Evolutionary conservation across 2,797 vertebrate genomes (phyloP).

Genomic region (Lophius americanus): DNA sequence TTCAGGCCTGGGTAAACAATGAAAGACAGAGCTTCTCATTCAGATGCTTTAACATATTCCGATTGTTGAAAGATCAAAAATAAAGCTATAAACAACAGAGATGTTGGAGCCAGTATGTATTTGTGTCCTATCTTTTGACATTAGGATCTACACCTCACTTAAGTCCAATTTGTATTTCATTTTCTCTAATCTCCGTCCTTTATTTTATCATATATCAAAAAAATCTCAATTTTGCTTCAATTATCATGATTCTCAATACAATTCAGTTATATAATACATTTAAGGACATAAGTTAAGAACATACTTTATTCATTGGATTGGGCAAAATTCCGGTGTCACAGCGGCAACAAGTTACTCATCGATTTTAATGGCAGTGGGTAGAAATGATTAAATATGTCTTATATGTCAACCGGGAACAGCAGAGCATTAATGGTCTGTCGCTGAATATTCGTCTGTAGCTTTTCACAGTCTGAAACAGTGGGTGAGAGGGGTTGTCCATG

Average conservation of each 20-base stretch:
- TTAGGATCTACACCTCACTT: background rate
- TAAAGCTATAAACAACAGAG: conserved; percentile 17
- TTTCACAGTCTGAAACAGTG: no score
- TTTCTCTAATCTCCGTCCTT: background rate
- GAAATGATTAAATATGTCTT: no score
- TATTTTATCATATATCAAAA: background rate
- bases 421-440: no score
- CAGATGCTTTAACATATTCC: conserved; percentile 34
- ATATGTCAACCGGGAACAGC: no score
- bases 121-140: background rate
- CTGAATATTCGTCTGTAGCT: no score
- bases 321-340: no score
- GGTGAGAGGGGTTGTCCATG: no score
- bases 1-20: conserved; percentile 73
- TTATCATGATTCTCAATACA: conserved; percentile 2
- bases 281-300: no score
- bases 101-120: conserved; percentile 1
- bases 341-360: no score
- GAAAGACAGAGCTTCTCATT: conserved; percentile 34
- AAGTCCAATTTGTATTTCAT: background rate
- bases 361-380: no score
- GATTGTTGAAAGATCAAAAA: conserved; percentile 30
- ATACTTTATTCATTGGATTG: no score
- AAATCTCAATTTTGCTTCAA: background rate
- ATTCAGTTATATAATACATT: background rate